These are phyloP conservation scores for Orientallactaga bullata DNA, from an alignment of 2,113 vertebrate species.

Conservation along the genomic window DNA sequence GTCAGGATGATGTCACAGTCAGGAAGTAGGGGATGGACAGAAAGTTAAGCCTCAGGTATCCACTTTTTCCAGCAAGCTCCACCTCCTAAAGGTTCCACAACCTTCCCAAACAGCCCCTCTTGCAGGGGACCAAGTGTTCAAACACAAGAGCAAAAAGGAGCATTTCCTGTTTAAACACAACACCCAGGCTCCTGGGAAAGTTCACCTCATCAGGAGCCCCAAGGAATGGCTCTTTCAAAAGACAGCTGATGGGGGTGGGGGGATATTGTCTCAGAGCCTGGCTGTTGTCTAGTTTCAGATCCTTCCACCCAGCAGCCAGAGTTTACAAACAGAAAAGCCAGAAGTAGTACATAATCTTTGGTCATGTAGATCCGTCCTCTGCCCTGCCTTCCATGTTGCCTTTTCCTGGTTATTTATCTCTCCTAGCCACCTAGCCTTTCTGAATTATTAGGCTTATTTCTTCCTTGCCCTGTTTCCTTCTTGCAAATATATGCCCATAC, in stretches of 20 bases:
- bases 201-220: background rate
- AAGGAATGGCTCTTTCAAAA: background rate
- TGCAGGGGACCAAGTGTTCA: too few species aligned
- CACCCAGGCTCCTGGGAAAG: background rate
- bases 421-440: conserved; percentile 63
- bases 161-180: too few species aligned
- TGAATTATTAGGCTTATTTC: conserved; percentile 86
- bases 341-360: background rate
- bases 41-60: too few species aligned
- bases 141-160: too few species aligned
- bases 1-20: too few species aligned
- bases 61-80: too few species aligned
- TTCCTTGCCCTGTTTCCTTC: conserved; percentile 82
- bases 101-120: too few species aligned
- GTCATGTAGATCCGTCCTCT: background rate
- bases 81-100: too few species aligned
- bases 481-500: conserved; percentile 82
- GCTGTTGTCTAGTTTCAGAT: background rate
- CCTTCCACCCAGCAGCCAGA: background rate
- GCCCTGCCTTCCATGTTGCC: conserved; percentile 61
- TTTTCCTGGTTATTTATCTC: conserved; percentile 84
- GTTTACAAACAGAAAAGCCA: background rate
- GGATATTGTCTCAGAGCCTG: background rate
- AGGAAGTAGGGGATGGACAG: too few species aligned
- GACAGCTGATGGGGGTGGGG: background rate